phyloP scores from a whole-genome alignment of 1,140 invertebrate species.

The Atta cephalotes region DNA sequence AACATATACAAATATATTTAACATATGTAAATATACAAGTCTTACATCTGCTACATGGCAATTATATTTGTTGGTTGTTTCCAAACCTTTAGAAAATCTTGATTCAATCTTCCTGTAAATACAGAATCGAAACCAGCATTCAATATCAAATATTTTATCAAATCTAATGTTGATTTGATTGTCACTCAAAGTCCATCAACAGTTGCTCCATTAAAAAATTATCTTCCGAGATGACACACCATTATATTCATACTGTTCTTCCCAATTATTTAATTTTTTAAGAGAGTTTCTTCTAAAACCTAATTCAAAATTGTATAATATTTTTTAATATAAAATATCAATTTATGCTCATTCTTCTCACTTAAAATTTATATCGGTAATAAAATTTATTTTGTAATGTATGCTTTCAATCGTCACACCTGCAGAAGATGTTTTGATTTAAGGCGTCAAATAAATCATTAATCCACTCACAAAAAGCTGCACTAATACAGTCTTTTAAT shows the following conservation, averaged over 20 bases:
- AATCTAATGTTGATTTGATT: neutral
- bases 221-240: neutral
- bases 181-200: neutral
- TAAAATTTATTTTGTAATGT: neutral
- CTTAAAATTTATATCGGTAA: no score
- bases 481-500: neutral
- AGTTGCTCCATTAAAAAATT: slow-evolving; percentile 1
- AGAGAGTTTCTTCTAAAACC: neutral
- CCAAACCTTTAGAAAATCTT: neutral
- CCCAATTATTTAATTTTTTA: slow-evolving; percentile 23
- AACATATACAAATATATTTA: no score
- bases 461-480: slow-evolving; percentile 12
- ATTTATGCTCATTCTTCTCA: no score
- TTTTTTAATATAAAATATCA: neutral
- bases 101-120: neutral
- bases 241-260: neutral
- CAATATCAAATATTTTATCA: neutral
- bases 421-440: neutral
- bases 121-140: neutral
- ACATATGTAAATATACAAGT: no score
- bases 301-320: neutral
- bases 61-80: neutral
- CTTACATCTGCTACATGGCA: no score
- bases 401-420: neutral
- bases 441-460: slow-evolving; percentile 17